Evolutionary conservation across 2,113 vertebrate genomes (phyloP).

Genomic region (Chiloscyllium plagiosum): DNA sequence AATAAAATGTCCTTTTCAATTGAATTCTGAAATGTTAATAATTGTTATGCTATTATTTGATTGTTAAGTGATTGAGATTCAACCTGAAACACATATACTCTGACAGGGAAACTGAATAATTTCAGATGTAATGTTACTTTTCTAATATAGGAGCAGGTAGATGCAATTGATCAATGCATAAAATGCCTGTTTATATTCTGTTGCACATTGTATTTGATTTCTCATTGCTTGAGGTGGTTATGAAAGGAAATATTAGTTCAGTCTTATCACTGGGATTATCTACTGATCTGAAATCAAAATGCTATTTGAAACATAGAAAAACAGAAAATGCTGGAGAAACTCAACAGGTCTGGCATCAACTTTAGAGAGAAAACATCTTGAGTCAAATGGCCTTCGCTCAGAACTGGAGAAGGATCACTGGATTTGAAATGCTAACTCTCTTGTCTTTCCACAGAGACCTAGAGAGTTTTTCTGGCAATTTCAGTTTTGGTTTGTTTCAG

Average conservation of each 20-base stretch:
- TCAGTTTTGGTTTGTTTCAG: too few relatives aligned
- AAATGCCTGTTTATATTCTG: not conserved
- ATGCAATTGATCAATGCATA: not conserved
- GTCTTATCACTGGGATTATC: not conserved
- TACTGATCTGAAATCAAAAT: not conserved
- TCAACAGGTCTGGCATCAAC: too few relatives aligned
- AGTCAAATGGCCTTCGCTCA: too few relatives aligned
- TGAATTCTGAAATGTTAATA: conserved; percentile 21
- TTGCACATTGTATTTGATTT: not conserved
- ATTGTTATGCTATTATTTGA: not conserved
- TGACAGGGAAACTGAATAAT: not conserved
- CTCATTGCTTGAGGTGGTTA: not conserved
- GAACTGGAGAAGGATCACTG: too few relatives aligned
- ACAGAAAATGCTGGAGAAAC: too few relatives aligned
- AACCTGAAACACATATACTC: not conserved
- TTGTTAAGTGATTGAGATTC: not conserved
- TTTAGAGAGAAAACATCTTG: too few relatives aligned
- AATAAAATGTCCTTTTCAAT: conserved; percentile 20
- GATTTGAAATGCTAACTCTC: too few relatives aligned
- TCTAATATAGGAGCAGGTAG: not conserved
- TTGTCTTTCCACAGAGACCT: too few relatives aligned
- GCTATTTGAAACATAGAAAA: not conserved
- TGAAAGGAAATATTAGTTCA: not conserved
- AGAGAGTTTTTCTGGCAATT: too few relatives aligned
- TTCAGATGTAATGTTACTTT: not conserved